Evolutionary conservation across 2,888 invertebrate genomes (phyloP).

Genomic region (Chrysodeixis includens): DNA sequence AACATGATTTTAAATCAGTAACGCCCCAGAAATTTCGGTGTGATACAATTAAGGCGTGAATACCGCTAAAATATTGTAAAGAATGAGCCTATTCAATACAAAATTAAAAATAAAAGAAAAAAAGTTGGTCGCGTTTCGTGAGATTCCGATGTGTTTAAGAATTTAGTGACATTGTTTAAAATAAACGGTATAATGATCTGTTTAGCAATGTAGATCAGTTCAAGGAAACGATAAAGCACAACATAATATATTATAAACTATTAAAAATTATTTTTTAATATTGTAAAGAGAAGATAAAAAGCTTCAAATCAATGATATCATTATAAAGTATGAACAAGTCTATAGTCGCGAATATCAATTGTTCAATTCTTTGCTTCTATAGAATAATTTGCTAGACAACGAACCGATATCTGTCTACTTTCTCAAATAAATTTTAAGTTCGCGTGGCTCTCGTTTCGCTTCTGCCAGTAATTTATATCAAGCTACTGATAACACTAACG

Average conservation of each 20-base stretch:
- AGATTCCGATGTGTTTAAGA: conserved; percentile 33
- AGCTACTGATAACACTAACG: conserved; percentile 44
- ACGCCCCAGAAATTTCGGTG: conserved; percentile 28
- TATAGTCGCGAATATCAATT: not conserved
- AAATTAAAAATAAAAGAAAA: conserved; percentile 20
- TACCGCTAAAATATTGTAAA: conserved; percentile 31
- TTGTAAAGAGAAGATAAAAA: not conserved
- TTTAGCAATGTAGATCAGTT: not conserved
- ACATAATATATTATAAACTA: too few relatives aligned
- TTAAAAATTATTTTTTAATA: too few relatives aligned
- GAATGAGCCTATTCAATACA: conserved; percentile 18
- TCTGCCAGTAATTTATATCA: conserved; percentile 33
- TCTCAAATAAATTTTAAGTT: not conserved
- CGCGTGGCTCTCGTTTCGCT: conserved; percentile 6
- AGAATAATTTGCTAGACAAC: not conserved
- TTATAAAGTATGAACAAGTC: not conserved
- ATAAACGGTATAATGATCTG: conserved; percentile 30
- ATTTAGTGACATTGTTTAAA: conserved; percentile 20
- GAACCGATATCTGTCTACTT: not conserved
- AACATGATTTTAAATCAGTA: conserved; percentile 23
- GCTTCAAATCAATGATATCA: too few relatives aligned
- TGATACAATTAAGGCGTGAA: conserved; percentile 24
- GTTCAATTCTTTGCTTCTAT: not conserved
- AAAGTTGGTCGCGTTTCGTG: conserved; percentile 34
- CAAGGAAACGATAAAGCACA: too few relatives aligned